Evolutionary conservation across 2,797 vertebrate species (phyloP).

Genomic region (Coregonus sp.): DNA sequence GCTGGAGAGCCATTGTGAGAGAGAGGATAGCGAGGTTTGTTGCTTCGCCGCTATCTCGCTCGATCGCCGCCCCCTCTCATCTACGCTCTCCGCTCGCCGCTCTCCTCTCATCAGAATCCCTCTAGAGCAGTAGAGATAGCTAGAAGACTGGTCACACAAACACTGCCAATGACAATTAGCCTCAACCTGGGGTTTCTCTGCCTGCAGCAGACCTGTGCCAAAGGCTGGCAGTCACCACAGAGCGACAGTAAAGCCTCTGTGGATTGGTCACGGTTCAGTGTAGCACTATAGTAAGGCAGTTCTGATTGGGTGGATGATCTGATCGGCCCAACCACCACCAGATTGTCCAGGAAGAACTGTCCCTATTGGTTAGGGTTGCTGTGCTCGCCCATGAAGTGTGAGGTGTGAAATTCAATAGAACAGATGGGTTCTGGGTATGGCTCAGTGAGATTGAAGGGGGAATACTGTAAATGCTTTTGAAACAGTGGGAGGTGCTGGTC

Average conservation of each 20-base stretch:
- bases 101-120: no score
- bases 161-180: conserved; percentile 47
- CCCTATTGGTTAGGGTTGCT: conserved; percentile 4
- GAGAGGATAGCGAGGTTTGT: no score
- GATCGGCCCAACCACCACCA: conserved; percentile 45
- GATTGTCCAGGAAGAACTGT: conserved; percentile 43
- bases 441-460: not conserved
- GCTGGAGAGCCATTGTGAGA: no score
- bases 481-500: not conserved
- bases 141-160: conserved; percentile 3
- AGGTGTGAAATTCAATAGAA: not conserved
- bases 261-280: not conserved
- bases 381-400: not conserved
- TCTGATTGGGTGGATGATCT: conserved; percentile 8
- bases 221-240: conserved; percentile 33
- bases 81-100: no score
- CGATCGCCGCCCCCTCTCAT: no score
- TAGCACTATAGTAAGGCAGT: not conserved
- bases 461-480: not conserved
- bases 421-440: not conserved
- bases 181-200: conserved; percentile 38
- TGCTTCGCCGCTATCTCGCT: no score
- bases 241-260: conserved; percentile 26
- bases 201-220: conserved; percentile 37
- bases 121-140: no score